A percentile compares a stretch with the other conserved stretches of the same genome.
phyloP scores from a whole-genome alignment of 2,888 invertebrate species.

The Amorpha juglandis region DNA sequence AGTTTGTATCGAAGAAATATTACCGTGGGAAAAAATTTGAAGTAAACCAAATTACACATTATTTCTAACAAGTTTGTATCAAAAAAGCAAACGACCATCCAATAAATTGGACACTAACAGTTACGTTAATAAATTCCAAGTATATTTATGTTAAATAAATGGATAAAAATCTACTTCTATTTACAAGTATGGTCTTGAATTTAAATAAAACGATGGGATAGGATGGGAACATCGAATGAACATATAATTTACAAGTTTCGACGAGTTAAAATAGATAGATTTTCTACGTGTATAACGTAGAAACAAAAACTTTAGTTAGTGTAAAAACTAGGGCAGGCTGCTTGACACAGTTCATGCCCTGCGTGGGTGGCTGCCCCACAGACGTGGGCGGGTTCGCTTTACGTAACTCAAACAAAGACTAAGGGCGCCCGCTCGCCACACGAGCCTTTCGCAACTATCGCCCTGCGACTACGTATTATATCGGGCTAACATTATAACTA shows the following conservation, averaged over 20 bases:
- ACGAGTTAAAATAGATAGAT: not conserved
- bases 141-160: constrained; percentile 20
- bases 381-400: constrained; percentile 71
- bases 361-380: constrained; percentile 72
- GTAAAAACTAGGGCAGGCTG: constrained; percentile 72
- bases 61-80: not conserved
- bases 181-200: constrained; percentile 1
- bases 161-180: not conserved
- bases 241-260: not conserved
- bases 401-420: constrained; percentile 76
- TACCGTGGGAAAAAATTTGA: constrained; percentile 17
- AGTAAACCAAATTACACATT: constrained; percentile 9
- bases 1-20: constrained; percentile 4
- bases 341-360: constrained; percentile 77
- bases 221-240: constrained; percentile 7
- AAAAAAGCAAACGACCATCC: not conserved
- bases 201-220: not conserved
- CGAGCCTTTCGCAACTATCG: constrained; percentile 66
- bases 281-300: constrained; percentile 4
- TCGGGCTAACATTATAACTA: constrained; percentile 38
- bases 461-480: constrained; percentile 61
- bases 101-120: constrained; percentile 11
- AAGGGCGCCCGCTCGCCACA: constrained; percentile 77
- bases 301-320: constrained; percentile 41
- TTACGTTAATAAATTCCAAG: constrained; percentile 2